Conservation (phyloP, 2,888 invertebrate genomes). For the Aradus depressus region DNA sequence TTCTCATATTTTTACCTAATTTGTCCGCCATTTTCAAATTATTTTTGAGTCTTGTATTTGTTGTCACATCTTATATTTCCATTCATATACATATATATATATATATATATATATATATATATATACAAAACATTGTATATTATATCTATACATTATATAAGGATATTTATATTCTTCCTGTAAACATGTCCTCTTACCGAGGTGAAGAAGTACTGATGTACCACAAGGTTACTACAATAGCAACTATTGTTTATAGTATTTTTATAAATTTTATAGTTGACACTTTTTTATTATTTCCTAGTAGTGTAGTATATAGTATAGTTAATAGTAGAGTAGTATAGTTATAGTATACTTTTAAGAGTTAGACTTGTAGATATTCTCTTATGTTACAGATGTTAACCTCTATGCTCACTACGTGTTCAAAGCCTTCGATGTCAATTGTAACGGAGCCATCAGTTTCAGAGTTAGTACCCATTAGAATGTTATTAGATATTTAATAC, state of each 20-base stretch:
- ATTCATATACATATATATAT: no score
- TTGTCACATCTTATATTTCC: no score
- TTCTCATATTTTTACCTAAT: no score
- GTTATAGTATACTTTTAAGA: constrained; percentile 4
- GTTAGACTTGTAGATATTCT: constrained; percentile 23
- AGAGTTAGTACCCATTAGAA: constrained; percentile 59
- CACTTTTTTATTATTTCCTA: not conserved
- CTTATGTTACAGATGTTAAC: constrained; percentile 68
- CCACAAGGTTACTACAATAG: not conserved
- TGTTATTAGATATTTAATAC: no score
- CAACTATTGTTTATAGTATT: constrained; percentile 13
- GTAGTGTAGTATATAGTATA: not conserved
- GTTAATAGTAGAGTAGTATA: constrained; percentile 1
- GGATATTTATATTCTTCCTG: no score
- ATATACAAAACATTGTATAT: no score
- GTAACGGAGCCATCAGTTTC: constrained; percentile 93
- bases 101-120: no score
- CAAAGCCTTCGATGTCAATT: constrained; percentile 95
- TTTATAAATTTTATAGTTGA: not conserved
- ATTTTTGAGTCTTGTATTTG: no score
- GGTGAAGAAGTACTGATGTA: not conserved
- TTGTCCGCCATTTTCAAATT: no score
- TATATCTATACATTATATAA: no score
- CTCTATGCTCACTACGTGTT: constrained; percentile 97
- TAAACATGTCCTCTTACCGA: not conserved